Evolutionary conservation across 2,797 vertebrate genomes (phyloP).

Genomic region (Lemur catta): DNA sequence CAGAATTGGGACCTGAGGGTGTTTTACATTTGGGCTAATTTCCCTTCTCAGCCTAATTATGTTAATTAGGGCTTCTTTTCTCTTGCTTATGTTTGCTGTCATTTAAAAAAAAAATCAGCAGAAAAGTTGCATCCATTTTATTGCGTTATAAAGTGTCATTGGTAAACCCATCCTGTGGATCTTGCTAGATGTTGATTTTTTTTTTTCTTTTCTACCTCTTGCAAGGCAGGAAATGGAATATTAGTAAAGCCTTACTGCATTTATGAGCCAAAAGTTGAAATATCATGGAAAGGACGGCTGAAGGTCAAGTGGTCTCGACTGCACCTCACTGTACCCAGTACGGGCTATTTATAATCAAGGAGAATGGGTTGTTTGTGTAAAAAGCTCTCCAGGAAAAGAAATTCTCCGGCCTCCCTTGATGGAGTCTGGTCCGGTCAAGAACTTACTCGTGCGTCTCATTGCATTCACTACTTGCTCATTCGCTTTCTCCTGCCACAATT

Average conservation of each 20-base stretch:
- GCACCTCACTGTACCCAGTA: background rate
- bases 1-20: slow-evolving; percentile 73
- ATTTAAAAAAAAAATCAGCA: background rate
- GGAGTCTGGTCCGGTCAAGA: background rate
- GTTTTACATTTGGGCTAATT: slow-evolving; percentile 76
- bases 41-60: slow-evolving; percentile 61
- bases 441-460: background rate
- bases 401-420: background rate
- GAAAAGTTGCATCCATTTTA: background rate
- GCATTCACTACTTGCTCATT: background rate
- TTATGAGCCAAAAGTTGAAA: background rate
- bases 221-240: background rate
- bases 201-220: background rate
- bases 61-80: slow-evolving; percentile 47
- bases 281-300: background rate
- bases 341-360: background rate
- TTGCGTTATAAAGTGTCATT: background rate
- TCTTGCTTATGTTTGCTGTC: slow-evolving; percentile 41
- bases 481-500: background rate
- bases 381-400: background rate
- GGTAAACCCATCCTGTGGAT: background rate
- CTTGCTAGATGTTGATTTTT: background rate
- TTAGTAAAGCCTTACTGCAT: background rate
- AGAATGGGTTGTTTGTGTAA: background rate
- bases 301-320: background rate